Percentiles rank a stretch among this genome's conserved stretches.
These are phyloP conservation scores for Tamias sibiricus DNA, from an alignment of 2,113 vertebrate genomes.

Conservation along the genomic window DNA sequence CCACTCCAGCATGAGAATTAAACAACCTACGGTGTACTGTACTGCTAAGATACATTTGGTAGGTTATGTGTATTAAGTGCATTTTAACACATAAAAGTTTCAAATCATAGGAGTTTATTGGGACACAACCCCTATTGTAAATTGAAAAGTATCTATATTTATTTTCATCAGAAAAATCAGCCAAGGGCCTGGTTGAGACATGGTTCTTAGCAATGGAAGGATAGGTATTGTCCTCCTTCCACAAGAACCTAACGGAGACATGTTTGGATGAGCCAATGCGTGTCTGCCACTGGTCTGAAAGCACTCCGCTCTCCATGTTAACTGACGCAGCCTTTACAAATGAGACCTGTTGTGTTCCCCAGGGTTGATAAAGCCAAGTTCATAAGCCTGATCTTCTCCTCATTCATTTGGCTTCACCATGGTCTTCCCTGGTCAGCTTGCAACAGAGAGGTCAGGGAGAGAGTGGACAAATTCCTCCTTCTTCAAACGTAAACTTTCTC, in stretches of 20 bases:
- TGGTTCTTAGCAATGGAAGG: neutral
- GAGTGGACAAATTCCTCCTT: neutral
- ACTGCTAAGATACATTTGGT: neutral
- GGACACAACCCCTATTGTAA: neutral
- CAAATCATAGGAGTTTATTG: neutral
- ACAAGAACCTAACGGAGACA: neutral
- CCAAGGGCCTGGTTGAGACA: neutral
- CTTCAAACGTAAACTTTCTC: neutral
- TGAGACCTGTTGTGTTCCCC: neutral
- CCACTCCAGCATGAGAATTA: neutral
- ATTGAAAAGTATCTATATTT: neutral
- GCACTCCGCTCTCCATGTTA: neutral
- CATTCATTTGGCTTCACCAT: neutral
- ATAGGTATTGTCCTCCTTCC: neutral
- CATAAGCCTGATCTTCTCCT: neutral
- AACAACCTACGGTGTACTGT: neutral
- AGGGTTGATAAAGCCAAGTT: neutral
- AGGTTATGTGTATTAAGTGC: neutral
- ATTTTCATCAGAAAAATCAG: slow-evolving; percentile 18
- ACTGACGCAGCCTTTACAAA: neutral
- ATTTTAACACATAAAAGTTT: neutral
- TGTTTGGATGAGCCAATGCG: neutral
- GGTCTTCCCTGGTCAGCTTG: neutral
- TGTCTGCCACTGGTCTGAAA: neutral
- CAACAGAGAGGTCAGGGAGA: neutral